phyloP scores from a whole-genome alignment of 1,140 invertebrate species.

The Drosophila athabasca region DNA sequence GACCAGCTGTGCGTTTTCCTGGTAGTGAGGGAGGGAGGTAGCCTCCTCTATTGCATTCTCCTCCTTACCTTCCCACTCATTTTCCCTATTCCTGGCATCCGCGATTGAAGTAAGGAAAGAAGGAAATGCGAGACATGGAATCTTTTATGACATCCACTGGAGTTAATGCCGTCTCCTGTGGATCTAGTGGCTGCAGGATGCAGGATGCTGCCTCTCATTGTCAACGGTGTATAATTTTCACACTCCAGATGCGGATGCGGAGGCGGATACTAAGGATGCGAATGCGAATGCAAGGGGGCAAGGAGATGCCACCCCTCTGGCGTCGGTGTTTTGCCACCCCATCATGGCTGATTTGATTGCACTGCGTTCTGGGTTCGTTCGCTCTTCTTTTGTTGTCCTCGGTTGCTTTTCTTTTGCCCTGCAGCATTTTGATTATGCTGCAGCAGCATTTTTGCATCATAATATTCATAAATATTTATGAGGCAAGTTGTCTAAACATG shows the following conservation, averaged over 20 bases:
- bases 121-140: slow-evolving; percentile 49
- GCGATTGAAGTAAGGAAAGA: slow-evolving; percentile 24
- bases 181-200: slow-evolving; percentile 19
- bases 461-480: slow-evolving; percentile 75
- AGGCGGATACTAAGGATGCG: background rate
- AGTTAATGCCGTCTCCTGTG: slow-evolving; percentile 26
- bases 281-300: background rate
- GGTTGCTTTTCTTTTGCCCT: background rate
- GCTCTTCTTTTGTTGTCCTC: slow-evolving; percentile 6
- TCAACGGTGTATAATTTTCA: slow-evolving; percentile 66
- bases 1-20: too few species aligned
- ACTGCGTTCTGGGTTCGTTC: slow-evolving; percentile 35
- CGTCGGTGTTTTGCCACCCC: slow-evolving; percentile 12
- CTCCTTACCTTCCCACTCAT: slow-evolving; percentile 4
- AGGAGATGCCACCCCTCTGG: slow-evolving; percentile 13
- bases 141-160: slow-evolving; percentile 31
- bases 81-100: slow-evolving; percentile 7
- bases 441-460: slow-evolving; percentile 60
- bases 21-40: too few species aligned
- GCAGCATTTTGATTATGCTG: slow-evolving; percentile 49
- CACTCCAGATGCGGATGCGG: slow-evolving; percentile 33
- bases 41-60: background rate
- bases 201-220: slow-evolving; percentile 33
- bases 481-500: slow-evolving; percentile 40
- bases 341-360: slow-evolving; percentile 66